These are phyloP conservation scores for Chouioia cunea DNA, from an alignment of 2,888 invertebrate species.

Conservation along the genomic window DNA sequence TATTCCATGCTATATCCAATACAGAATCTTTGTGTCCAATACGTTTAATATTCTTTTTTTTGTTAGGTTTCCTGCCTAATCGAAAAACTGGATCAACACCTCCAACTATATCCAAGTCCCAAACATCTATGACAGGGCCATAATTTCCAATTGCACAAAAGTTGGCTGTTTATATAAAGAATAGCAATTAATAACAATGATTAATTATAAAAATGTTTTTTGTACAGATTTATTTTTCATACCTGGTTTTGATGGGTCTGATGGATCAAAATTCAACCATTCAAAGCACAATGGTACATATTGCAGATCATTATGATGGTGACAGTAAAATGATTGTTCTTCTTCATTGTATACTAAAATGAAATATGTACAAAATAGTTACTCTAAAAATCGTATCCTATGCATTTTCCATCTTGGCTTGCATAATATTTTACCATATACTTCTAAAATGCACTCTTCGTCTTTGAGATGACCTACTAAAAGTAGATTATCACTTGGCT, in stretches of 20 bases:
- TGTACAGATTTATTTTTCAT: constrained; percentile 4
- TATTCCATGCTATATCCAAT: constrained; percentile 92
- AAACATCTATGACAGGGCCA: constrained; percentile 93
- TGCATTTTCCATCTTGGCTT: no score
- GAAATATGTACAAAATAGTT: constrained; percentile 8
- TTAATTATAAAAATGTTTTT: constrained; percentile 5
- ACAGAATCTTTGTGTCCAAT: constrained; percentile 92
- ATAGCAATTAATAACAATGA: background rate
- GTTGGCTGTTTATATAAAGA: constrained; percentile 73
- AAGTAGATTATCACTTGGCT: constrained; percentile 89
- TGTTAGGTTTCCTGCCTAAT: constrained; percentile 80
- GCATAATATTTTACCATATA: constrained; percentile 75
- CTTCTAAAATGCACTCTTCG: constrained; percentile 88
- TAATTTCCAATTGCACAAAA: constrained; percentile 93
- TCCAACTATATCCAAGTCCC: constrained; percentile 96
- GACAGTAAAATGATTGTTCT: constrained; percentile 91
- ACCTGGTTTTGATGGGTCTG: constrained; percentile 70
- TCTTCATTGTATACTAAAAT: constrained; percentile 88
- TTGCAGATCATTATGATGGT: constrained; percentile 92
- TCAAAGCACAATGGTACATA: constrained; percentile 93
- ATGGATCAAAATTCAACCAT: constrained; percentile 90
- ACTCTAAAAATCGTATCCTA: no score
- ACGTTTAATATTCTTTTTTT: constrained; percentile 78
- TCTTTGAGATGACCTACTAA: constrained; percentile 88
- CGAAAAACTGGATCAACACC: constrained; percentile 89